Evolutionary conservation across 1,140 invertebrate genomes (phyloP).

Genomic region (Drosophila insularis): DNA sequence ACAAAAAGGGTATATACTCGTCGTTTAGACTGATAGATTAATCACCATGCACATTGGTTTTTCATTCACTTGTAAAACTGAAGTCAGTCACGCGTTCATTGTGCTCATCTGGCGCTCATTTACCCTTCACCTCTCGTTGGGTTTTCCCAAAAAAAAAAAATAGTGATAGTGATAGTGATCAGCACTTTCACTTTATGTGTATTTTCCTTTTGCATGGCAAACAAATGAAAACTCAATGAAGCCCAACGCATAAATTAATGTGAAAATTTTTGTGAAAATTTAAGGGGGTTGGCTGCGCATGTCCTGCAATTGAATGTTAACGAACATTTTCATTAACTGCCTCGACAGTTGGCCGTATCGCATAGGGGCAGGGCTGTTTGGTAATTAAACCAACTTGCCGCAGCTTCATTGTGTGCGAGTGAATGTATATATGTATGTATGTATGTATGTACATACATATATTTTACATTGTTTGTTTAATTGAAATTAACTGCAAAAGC

Average conservation of each 20-base stretch:
- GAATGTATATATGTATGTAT: too few species aligned
- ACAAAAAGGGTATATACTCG: not conserved
- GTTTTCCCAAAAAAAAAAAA: not conserved
- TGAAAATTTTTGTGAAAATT: not conserved
- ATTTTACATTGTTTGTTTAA: constrained; percentile 52
- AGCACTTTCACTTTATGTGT: constrained; percentile 42
- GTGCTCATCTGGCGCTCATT: constrained; percentile 5
- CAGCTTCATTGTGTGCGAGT: constrained; percentile 34
- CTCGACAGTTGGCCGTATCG: constrained; percentile 51
- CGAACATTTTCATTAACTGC: constrained; percentile 67
- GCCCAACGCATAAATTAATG: constrained; percentile 69
- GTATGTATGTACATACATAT: not conserved
- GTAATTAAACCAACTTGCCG: constrained; percentile 49
- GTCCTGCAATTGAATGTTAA: constrained; percentile 24
- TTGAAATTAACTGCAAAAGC: constrained; percentile 65
- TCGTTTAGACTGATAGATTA: not conserved
- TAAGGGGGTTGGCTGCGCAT: not conserved
- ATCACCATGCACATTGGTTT: not conserved
- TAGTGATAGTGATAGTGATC: constrained; percentile 4
- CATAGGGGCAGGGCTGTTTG: constrained; percentile 50
- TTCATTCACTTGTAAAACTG: constrained; percentile 12
- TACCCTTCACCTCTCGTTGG: constrained; percentile 5
- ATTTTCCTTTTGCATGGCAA: constrained; percentile 1
- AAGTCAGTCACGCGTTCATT: constrained; percentile 44
- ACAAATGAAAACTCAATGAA: constrained; percentile 48